A percentile compares a stretch with the other conserved stretches of the same genome.
These are phyloP conservation scores for Halictus ligatus DNA, from an alignment of 2,888 invertebrate genomes.

Conservation along the genomic window DNA sequence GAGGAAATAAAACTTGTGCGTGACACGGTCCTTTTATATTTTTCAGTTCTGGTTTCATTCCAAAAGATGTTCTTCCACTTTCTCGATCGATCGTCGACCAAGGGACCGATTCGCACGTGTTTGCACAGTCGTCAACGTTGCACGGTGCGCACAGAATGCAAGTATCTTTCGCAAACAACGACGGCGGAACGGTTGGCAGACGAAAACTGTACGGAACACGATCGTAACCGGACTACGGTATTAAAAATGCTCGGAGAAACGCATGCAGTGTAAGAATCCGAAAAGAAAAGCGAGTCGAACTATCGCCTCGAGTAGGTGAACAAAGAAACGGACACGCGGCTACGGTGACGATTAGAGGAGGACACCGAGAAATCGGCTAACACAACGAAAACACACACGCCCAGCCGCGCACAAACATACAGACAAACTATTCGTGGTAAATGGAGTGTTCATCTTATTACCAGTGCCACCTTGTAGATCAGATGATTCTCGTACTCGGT, in stretches of 20 bases:
- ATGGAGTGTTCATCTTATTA: conserved; percentile 81
- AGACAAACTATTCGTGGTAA: conserved; percentile 62
- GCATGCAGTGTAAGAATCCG: not conserved
- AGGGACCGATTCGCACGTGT: not conserved
- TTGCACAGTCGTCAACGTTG: not conserved
- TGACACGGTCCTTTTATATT: not conserved
- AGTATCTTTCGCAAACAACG: not conserved
- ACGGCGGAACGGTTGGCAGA: not conserved
- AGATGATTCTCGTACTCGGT: conserved; percentile 99
- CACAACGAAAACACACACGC: conserved; percentile 35
- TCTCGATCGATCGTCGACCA: not conserved
- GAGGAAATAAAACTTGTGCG: not conserved
- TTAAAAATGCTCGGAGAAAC: not conserved
- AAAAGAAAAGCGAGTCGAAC: not conserved
- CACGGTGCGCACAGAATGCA: not conserved
- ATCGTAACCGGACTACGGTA: not conserved
- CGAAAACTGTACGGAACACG: not conserved
- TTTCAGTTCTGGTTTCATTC: not conserved
- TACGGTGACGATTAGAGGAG: conserved; percentile 61
- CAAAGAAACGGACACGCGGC: not conserved
- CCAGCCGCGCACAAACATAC: conserved; percentile 22
- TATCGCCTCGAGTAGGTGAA: not conserved
- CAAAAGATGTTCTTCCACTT: not conserved
- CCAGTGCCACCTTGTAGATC: conserved; percentile 98
- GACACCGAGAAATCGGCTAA: conserved; percentile 52